Evolutionary conservation across 2,797 vertebrate species (phyloP).

Genomic region (Epinephelus awoara): DNA sequence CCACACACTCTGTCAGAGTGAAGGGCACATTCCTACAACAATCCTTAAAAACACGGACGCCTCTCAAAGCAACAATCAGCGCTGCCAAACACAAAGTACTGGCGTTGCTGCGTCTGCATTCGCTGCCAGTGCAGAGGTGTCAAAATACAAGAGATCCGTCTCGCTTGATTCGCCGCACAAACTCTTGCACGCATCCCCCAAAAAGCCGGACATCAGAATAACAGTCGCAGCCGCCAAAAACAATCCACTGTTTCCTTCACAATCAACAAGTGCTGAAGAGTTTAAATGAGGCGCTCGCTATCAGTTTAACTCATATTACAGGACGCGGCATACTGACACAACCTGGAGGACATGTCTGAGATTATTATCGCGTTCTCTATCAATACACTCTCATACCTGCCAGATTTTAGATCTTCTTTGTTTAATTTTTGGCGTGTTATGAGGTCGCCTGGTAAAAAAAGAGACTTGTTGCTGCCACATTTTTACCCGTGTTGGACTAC

Average conservation of each 20-base stretch:
- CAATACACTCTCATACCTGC: too few relatives aligned
- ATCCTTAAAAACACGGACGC: constrained; percentile 51
- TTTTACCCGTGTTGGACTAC: too few relatives aligned
- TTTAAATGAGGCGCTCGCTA: background rate
- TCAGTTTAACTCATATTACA: background rate
- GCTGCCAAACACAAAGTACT: constrained; percentile 65
- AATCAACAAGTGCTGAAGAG: background rate
- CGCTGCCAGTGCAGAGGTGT: constrained; percentile 56
- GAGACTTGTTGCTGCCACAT: too few relatives aligned
- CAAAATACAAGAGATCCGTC: constrained; percentile 14
- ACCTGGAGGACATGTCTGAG: too few relatives aligned
- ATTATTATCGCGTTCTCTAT: too few relatives aligned
- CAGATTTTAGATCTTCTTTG: too few relatives aligned
- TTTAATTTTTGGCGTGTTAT: background rate
- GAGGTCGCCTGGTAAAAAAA: too few relatives aligned
- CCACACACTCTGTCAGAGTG: constrained; percentile 54
- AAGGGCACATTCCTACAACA: constrained; percentile 58
- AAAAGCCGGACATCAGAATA: constrained; percentile 17
- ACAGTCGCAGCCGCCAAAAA: constrained; percentile 26
- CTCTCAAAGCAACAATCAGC: constrained; percentile 42
- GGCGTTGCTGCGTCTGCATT: constrained; percentile 1
- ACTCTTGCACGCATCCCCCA: background rate
- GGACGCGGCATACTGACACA: background rate
- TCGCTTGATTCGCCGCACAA: constrained; percentile 23
- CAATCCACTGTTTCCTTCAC: background rate